Evolutionary conservation across 2,888 invertebrate genomes (phyloP).

Genomic region (Nomada goodeniana): DNA sequence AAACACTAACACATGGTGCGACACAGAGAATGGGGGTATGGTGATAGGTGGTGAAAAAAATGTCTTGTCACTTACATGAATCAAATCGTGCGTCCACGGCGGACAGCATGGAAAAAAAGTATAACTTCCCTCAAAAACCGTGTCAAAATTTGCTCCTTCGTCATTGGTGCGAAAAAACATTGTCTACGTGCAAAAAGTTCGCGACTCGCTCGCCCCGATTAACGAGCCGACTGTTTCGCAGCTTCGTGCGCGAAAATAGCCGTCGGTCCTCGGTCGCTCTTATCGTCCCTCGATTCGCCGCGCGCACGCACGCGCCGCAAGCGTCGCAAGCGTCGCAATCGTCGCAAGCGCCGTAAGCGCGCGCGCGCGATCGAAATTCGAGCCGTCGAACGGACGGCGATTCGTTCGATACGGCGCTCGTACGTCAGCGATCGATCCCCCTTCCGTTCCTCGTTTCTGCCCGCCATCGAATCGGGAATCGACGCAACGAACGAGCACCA

Average conservation of each 20-base stretch:
- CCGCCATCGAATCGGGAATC: not conserved
- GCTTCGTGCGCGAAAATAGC: not conserved
- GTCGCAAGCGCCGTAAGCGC: no score
- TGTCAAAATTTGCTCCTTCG: constrained; percentile 76
- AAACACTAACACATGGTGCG: constrained; percentile 71
- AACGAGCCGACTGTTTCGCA: constrained; percentile 3
- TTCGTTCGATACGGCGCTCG: constrained; percentile 3
- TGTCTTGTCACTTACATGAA: constrained; percentile 81
- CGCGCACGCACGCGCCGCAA: not conserved
- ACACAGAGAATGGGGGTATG: constrained; percentile 68
- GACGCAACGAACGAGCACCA: not conserved
- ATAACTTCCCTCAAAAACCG: constrained; percentile 82
- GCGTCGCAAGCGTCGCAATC: no score
- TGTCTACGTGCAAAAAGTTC: constrained; percentile 70
- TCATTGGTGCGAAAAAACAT: constrained; percentile 72
- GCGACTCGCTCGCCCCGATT: constrained; percentile 43
- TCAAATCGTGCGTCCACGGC: constrained; percentile 80
- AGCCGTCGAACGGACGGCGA: not conserved
- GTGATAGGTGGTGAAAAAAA: constrained; percentile 77
- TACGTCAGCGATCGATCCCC: not conserved
- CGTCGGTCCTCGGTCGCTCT: not conserved
- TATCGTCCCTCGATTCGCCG: not conserved
- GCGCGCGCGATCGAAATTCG: not conserved
- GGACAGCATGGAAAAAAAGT: constrained; percentile 83
- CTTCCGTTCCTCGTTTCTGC: not conserved